Conservation (phyloP, 2,888 invertebrate species). For the Tipula helvola region DNA sequence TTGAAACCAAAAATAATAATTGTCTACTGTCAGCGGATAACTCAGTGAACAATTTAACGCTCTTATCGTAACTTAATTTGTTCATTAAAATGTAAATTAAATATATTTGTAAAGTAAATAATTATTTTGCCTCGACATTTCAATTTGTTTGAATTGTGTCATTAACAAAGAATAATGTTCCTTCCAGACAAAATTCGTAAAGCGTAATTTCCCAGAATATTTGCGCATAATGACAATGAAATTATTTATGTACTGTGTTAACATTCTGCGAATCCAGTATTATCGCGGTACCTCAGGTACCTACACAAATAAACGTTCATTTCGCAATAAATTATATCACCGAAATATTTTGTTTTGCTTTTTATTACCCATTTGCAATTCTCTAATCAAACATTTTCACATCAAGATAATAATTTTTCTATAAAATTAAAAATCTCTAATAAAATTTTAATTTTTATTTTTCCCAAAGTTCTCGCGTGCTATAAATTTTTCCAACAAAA, state of each 20-base stretch:
- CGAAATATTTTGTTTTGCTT: neutral
- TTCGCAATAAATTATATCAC: neutral
- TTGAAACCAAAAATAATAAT: too few species aligned
- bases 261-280: neutral
- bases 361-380: neutral
- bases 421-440: slow-evolving; percentile 4
- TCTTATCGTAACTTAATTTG: neutral
- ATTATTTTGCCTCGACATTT: neutral
- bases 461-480: neutral
- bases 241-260: neutral
- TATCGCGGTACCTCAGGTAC: neutral
- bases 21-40: too few species aligned
- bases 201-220: neutral
- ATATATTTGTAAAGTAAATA: neutral
- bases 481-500: neutral
- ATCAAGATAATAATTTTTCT: neutral
- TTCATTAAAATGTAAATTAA: neutral
- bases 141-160: neutral
- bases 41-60: neutral
- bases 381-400: slow-evolving; percentile 4
- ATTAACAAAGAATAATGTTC: neutral
- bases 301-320: neutral
- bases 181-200: neutral
- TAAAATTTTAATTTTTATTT: slow-evolving; percentile 4
- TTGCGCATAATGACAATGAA: neutral